Evolutionary conservation across 1,140 invertebrate genomes (phyloP).

Genomic region (Leptopilina boulardi): DNA sequence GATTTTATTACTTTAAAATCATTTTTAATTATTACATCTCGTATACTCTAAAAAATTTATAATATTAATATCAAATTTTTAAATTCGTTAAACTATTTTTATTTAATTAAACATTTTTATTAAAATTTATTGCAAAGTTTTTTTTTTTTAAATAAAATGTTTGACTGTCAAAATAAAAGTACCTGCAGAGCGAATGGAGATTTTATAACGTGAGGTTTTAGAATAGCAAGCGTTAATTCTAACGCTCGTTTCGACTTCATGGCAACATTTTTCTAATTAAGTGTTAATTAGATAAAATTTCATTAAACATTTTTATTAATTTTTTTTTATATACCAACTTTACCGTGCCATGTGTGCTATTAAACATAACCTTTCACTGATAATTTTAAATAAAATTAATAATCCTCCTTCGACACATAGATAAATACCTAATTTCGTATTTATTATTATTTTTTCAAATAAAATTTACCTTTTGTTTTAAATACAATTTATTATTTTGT

Average conservation of each 20-base stretch:
- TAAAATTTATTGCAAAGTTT: conserved; percentile 37
- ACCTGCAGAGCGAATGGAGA: conserved; percentile 81
- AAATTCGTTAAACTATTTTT: no score
- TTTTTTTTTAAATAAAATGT: conserved; percentile 35
- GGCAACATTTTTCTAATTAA: conserved; percentile 40
- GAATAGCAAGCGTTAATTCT: conserved; percentile 82
- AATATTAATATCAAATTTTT: conserved; percentile 22
- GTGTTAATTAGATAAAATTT: background rate
- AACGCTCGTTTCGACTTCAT: conserved; percentile 66
- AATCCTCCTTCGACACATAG: no score
- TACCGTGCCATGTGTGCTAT: background rate
- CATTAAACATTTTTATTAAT: background rate
- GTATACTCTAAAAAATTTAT: conserved; percentile 77
- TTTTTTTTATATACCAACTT: background rate
- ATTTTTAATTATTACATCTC: conserved; percentile 81
- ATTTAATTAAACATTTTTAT: conserved; percentile 39
- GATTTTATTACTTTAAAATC: conserved; percentile 86
- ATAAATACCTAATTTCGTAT: no score
- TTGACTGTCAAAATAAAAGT: conserved; percentile 38
- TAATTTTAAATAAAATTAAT: no score
- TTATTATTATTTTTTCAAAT: no score
- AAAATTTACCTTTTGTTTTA: no score
- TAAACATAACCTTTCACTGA: no score
- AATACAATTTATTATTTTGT: no score
- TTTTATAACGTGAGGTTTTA: conserved; percentile 85